Base-by-base conservation (phyloP, 2,888 invertebrate genomes). In the Helobdella robusta region DNA sequence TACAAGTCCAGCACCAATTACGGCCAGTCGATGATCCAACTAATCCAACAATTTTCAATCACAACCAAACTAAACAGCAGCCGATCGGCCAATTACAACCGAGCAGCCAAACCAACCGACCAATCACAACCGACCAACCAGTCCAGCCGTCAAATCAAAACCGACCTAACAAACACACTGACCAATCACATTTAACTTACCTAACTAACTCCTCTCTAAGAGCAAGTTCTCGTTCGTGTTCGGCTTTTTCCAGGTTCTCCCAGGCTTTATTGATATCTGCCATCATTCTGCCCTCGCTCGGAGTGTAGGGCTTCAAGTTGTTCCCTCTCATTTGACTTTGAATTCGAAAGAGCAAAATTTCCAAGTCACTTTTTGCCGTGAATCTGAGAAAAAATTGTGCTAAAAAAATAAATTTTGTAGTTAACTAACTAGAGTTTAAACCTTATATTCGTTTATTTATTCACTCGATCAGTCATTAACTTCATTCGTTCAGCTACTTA, bases 261-360 rank as follows among this genome's bases (percentile, higher is more conserved):
- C 98, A 99, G 32, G 98, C 95, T 78, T 92, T 91, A 83, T 99
- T 98, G 77, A 99, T 97, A 81, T 99, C 98, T 44, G 93, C 91
- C 75, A 99, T 94, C 87, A 97, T 89, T 81, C 91, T 91, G 64
- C 97, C 98, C 80, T 99, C 98, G 72, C 87, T 87, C 0, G 95
- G 95, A 8, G 89, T 68, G 77, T 97, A 98, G 0, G 95, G 93
- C 76, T 90, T 89, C 82, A 97, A 97, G 81, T 98, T 98, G 80
- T 97, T 97, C 6, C 97, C 97, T 66, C 98, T 85, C 95, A 98
- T 95, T 77, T 92, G 91, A 5, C 93, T 94, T 80, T 98, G 97
- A 32, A 99, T 83, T 0, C 97, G 95, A 82, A 99, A 99, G 5
- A 99, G 83, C 4, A 95, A 82, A 20, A 98, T 92, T 80, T 99